Base-by-base conservation (phyloP, 2,113 vertebrate species). In the Orientallactaga bullata region DNA sequence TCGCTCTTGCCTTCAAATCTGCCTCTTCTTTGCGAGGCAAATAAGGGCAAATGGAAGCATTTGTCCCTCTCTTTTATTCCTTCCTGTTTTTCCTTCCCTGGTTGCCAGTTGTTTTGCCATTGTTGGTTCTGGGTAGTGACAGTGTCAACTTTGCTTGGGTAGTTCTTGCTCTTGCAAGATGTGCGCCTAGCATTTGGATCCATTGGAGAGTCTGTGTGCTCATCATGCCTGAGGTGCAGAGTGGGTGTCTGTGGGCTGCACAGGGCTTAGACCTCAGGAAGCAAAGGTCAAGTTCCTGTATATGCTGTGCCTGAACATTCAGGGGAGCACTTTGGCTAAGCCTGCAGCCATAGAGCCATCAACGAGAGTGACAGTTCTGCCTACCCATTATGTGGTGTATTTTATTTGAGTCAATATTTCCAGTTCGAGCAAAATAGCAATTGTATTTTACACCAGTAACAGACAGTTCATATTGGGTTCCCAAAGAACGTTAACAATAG, bases 21-120 rank as follows among this genome's bases (percentile, higher is more conserved):
- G 96, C 89, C 88, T 97, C 97, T 69, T 96, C 97, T 97, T 97
- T 96, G 97, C 97, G 94, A 95, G 97, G 97, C 97, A 97, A 97
- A 97, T 89, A 86, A 96, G 84, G 94, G 96, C 71, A 7, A 98
- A 91, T 37, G 63, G 95, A 95, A 96, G 97, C 92, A 95, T 97
- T 65, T 92, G 88, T 97, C 94, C 84, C 95, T 96, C 92, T 81
- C 96, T 97, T 97, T 97, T 97, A 95, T 65, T 96, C 97, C 94
- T 96, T 83, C 26, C 93, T 72, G 13, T 84, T 72, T 81, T 94
- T 82, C 94, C 94, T 96, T 96, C 92, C 89, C 76, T 35, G 37
- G 66, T 86, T 82, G 28, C 18, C 28, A 89, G 76, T 76, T 74
- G 5, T 39, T 39, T 96, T 47, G 42, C 42, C 26, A 21, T 61